These are phyloP conservation scores for Tromatobia lineatoria DNA, from an alignment of 2,888 invertebrate species.

Conservation along the genomic window DNA sequence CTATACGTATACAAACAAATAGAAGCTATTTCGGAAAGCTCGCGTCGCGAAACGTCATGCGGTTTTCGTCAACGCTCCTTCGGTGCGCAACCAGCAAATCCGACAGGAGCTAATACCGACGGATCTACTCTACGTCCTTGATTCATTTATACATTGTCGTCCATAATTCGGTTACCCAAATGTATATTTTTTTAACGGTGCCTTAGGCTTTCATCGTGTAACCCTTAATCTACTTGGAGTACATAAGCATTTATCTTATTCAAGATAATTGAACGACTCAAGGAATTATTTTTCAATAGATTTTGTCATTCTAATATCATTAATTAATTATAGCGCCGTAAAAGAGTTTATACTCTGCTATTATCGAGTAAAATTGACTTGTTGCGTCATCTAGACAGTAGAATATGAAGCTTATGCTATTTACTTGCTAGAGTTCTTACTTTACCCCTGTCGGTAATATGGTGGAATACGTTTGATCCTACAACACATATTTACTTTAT, in stretches of 20 bases:
- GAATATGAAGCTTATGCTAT: too few relatives aligned
- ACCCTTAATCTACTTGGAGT: neutral
- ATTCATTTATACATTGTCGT: slow-evolving; percentile 30
- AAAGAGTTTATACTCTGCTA: too few relatives aligned
- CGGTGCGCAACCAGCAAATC: neutral
- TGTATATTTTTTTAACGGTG: neutral
- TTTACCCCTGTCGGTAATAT: too few relatives aligned
- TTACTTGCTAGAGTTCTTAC: too few relatives aligned
- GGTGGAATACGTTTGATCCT: too few relatives aligned
- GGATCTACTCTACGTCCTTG: neutral
- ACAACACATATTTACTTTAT: too few relatives aligned
- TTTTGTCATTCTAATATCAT: neutral
- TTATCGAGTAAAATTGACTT: too few relatives aligned
- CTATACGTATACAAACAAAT: slow-evolving; percentile 21
- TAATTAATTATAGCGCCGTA: neutral
- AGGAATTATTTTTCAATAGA: neutral
- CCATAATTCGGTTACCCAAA: neutral
- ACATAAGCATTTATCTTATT: neutral
- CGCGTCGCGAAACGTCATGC: slow-evolving; percentile 9
- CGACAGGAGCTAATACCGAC: neutral
- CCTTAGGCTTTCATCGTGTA: neutral
- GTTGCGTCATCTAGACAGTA: too few relatives aligned
- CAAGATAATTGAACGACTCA: neutral
- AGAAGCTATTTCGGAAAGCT: neutral
- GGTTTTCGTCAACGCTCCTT: neutral